Percentiles rank a stretch among this genome's conserved stretches.
Conservation (phyloP, 2,797 vertebrate genomes). For the Agapornis canus region DNA sequence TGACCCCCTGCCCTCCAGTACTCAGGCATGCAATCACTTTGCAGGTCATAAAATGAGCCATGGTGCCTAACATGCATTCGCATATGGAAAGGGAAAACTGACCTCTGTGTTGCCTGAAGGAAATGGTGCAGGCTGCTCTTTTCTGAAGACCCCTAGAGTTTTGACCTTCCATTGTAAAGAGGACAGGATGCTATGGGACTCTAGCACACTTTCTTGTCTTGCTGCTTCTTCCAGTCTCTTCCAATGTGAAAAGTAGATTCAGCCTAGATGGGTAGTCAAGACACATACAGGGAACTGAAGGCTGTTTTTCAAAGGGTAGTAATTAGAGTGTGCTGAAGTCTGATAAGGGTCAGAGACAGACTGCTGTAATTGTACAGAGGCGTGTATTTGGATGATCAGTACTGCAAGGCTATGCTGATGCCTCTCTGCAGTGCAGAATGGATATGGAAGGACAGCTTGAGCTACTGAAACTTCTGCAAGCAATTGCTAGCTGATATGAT, state of each 20-base stretch:
- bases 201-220: neutral
- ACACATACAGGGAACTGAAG: neutral
- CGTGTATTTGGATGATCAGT: fast-evolving
- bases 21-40: neutral
- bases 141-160: neutral
- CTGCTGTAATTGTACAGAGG: neutral
- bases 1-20: neutral
- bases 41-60: neutral
- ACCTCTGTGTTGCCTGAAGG: neutral
- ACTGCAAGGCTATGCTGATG: neutral
- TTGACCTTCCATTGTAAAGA: neutral
- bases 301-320: neutral
- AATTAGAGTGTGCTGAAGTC: neutral
- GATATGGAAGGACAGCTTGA: neutral
- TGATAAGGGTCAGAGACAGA: neutral
- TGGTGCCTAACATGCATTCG: neutral
- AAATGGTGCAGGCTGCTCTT: neutral
- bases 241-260: neutral
- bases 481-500: neutral
- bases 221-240: neutral
- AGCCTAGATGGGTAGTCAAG: neutral
- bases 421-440: neutral
- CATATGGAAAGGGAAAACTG: neutral
- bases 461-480: neutral
- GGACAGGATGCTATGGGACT: neutral